A percentile compares a stretch with the other conserved stretches of the same genome.
Evolutionary conservation across 2,888 invertebrate genomes (phyloP).

Genomic region (Phalangium opilio): DNA sequence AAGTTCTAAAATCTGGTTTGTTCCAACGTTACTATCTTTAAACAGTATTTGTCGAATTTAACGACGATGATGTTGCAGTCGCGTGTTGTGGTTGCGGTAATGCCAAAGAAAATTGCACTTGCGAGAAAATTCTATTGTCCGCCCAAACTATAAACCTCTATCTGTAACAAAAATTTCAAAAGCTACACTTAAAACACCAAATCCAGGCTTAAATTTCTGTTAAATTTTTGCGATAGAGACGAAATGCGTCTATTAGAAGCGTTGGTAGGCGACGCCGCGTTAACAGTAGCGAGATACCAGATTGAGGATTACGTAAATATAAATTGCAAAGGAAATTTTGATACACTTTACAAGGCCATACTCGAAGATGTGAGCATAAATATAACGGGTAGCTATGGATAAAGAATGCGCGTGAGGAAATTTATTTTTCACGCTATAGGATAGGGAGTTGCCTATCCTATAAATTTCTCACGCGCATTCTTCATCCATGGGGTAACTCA

Average conservation of each 20-base stretch:
- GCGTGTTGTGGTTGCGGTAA: not conserved
- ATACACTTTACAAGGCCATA: constrained; percentile 57
- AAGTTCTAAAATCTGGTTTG: not conserved
- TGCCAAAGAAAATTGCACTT: constrained; percentile 1
- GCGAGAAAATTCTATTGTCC: not conserved
- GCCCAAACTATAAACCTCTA: not conserved
- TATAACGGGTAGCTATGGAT: no score
- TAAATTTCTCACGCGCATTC: no score
- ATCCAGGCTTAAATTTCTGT: no score
- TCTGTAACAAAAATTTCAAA: constrained; percentile 2
- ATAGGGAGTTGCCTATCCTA: no score
- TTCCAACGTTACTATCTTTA: no score
- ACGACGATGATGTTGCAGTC: not conserved
- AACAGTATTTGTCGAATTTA: not conserved
- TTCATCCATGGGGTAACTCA: no score
- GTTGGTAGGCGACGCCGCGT: constrained; percentile 18
- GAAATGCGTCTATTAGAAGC: constrained; percentile 17
- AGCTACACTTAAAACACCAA: no score
- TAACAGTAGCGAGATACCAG: constrained; percentile 53
- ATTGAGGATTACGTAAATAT: constrained; percentile 71
- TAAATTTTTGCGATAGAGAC: constrained; percentile 10
- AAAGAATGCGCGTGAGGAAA: no score
- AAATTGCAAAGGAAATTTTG: constrained; percentile 71
- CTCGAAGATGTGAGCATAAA: constrained; percentile 62
- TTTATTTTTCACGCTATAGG: no score